Base-by-base conservation (phyloP, 92 coral and sea anemone species). In the Bergia puertoricense region DNA sequence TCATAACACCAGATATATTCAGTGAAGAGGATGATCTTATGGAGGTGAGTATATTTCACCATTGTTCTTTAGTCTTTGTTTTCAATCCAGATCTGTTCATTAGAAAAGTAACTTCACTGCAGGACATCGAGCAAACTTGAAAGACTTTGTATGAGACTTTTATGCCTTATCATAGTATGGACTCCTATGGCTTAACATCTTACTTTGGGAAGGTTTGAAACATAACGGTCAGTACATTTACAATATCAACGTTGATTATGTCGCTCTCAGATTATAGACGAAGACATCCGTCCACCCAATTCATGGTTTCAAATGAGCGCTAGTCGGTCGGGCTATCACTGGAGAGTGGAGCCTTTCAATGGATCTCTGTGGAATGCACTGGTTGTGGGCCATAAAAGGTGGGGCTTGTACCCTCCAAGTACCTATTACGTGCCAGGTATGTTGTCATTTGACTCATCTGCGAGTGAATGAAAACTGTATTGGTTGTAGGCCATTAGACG, bases 341-440 rank as follows among this genome's bases (percentile, higher is more conserved):
- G 98, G 98, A 85, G 93, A 16, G 96, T 95, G 4, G 98, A 95
- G 87, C 77, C 91, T 40, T 86, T 93, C 2, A 95, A 95, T 65
- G 98, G 93, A 16, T 95, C 98, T 38, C 40, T 90, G 45, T 95
- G 98, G 98, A 95, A 92, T 72, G 96, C 93, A 1, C 85, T 91
- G 87, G 66, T 95, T 23, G 16, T 42, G 18, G 98, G 96, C 57
- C 89, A 88, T 10, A 95, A 92, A 65, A 94, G 94, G 38, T 95
- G 98, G 98, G 96, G 98, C 16, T 90, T 95, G 78, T 95, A 95
- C 79, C 93, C 96, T 2, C 98, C 96, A 20, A 44, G 77, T 41
- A 68, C 77, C 36, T 93, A 90, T 77, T 95, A 90, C 68, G 92
- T 94, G 1, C 98, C 98, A 78, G 95, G 97, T 94, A 75, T 16